Conservation (phyloP, 2,797 vertebrate species). For the Distichodus sexfasciatus region DNA sequence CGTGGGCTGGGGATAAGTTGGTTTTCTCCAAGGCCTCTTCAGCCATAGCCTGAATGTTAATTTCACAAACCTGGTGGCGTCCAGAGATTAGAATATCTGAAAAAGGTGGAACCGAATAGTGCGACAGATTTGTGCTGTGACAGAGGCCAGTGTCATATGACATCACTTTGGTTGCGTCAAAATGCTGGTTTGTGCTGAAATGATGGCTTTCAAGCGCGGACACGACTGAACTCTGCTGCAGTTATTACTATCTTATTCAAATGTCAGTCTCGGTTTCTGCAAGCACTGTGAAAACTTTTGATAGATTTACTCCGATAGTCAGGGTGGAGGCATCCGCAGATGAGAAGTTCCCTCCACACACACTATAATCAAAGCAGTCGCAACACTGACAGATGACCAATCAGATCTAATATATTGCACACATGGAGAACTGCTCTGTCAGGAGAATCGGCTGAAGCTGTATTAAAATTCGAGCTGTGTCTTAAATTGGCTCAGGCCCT, state of each 20-base stretch:
- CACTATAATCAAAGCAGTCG: constrained; percentile 46
- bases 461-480: constrained; percentile 58
- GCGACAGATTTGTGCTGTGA: constrained; percentile 29
- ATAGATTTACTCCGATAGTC: constrained; percentile 36
- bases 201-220: constrained; percentile 11
- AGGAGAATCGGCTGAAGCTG: constrained; percentile 46
- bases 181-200: not conserved
- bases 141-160: constrained; percentile 11
- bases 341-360: constrained; percentile 43
- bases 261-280: constrained; percentile 21
- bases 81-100: constrained; percentile 19
- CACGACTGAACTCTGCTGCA: constrained; percentile 14
- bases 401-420: constrained; percentile 48
- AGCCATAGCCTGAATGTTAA: constrained; percentile 32
- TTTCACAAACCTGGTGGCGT: constrained; percentile 24
- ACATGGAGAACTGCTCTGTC: constrained; percentile 50
- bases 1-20: constrained; percentile 34
- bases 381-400: constrained; percentile 47
- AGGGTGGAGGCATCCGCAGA: constrained; percentile 31
- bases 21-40: constrained; percentile 18
- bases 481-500: constrained; percentile 53
- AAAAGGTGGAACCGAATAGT: not conserved
- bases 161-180: no score
- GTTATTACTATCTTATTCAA: constrained; percentile 33
- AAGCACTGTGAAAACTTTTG: constrained; percentile 22